Base-by-base conservation (phyloP, 2,888 invertebrate genomes). In the Choreutis nemorana region DNA sequence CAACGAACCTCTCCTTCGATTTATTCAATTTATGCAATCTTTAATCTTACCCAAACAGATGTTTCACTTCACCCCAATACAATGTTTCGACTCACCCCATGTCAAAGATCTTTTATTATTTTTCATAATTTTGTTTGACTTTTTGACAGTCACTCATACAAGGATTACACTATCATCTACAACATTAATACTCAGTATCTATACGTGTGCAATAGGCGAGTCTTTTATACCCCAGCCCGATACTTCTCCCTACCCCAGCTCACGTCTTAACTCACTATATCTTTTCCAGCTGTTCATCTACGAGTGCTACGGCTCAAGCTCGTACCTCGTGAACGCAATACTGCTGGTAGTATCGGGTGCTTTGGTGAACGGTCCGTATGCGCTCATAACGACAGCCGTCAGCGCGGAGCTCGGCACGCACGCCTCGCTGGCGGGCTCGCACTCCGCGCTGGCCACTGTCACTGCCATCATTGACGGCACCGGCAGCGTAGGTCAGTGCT, bases 401-500 rank as follows among this genome's bases (percentile, higher is more conserved):
- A 93, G 94, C 30, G 94, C 97, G 0, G 97, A 97, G 57, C 80
- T 97, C 4, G 95, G 97, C 9, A 91, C 93, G 0, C 95, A 96
- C 75, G 83, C 87, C 40, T 89, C 89, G 35, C 75, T 97, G 30
- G 86, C 88, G 29, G 92, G 92, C 2, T 93, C 91, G 67, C 75
- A 93, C 0, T 90, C 89, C 55, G 97, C 97, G 3, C 65, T 97
- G 34, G 96, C 97, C 4, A 97, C 97, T 0, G 97, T 97, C n/a
- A 94, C 97, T 0, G 94, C 97, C 12, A 96, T 97, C 45, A 97
- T 97, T 25, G 97, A 97, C 67, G 97, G 97, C 25, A 97, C 97
- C 0, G 97, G 97, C 4, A 93, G 92, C 35, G 84, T 93, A 32
- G 92, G 89, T 87, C 36, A 51, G 62, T 51, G 10, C 14, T 4